Percentiles rank a stretch among this genome's conserved stretches.
phyloP scores from a whole-genome alignment of 2,888 invertebrate genomes.

The Crossocerus cetratus region DNA sequence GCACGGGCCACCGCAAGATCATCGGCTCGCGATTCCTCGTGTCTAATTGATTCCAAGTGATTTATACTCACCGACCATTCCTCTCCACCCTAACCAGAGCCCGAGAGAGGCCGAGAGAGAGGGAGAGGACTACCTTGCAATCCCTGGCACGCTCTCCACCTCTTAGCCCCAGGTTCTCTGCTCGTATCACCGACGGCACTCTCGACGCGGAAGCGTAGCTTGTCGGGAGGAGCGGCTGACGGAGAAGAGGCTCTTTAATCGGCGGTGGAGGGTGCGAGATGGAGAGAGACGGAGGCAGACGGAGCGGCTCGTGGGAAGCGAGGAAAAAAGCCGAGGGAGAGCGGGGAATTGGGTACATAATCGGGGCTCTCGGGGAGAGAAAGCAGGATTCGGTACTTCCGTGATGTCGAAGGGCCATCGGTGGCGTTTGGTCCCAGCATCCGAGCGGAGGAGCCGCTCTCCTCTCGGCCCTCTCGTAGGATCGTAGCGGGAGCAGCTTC shows the following conservation, averaged over 20 bases:
- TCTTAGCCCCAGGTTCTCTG: constrained; percentile 15
- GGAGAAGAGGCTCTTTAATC: too few species aligned
- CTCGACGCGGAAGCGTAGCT: neutral
- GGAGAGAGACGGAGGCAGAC: neutral
- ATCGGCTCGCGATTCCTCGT: constrained; percentile 71
- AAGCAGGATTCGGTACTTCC: constrained; percentile 52
- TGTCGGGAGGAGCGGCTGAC: too few species aligned
- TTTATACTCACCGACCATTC: constrained; percentile 67
- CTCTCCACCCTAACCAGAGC: constrained; percentile 55
- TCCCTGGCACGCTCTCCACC: constrained; percentile 22
- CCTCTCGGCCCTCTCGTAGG: constrained; percentile 21
- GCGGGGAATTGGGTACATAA: constrained; percentile 17
- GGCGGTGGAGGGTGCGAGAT: neutral
- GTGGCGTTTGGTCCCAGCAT: neutral
- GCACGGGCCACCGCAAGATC: constrained; percentile 61
- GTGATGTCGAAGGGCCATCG: constrained; percentile 66
- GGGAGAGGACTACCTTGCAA: constrained; percentile 17
- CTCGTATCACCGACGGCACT: neutral
- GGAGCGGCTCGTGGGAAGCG: neutral
- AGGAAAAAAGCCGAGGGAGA: constrained; percentile 27
- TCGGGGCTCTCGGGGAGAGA: neutral
- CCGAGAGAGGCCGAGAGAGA: constrained; percentile 12
- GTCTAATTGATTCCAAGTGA: constrained; percentile 74
- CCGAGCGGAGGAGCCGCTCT: constrained; percentile 4
- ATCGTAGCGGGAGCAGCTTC: constrained; percentile 42